Evolutionary conservation across 2,113 vertebrate species (phyloP).

Genomic region (Chloroceryle aenea): DNA sequence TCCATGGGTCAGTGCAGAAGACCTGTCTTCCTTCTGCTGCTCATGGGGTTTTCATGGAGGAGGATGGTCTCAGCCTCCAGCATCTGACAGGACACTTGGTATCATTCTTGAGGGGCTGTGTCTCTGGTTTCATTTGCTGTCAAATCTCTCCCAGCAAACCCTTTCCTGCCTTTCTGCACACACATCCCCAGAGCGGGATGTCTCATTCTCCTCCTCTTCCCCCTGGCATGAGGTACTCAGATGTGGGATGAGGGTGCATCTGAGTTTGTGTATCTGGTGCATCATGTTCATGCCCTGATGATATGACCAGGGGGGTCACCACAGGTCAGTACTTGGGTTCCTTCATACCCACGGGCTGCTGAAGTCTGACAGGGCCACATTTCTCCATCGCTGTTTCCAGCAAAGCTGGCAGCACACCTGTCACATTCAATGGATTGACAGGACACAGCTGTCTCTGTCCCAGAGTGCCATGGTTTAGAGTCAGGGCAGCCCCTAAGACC

Average conservation of each 20-base stretch:
- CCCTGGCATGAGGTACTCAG: rapidly evolving
- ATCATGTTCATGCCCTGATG: rapidly evolving
- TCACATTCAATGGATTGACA: not conserved
- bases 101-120: not conserved
- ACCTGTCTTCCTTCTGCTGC: not conserved
- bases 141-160: not conserved
- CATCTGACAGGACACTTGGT: not conserved
- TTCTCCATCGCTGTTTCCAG: not conserved
- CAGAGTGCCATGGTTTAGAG: not conserved
- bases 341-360: not conserved
- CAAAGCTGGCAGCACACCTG: not conserved
- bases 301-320: not conserved
- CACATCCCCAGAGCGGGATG: not conserved
- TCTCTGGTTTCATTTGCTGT: not conserved
- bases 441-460: not conserved
- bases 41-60: not conserved
- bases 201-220: not conserved
- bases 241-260: rapidly evolving
- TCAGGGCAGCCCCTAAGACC: too few relatives aligned
- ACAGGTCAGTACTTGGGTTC: not conserved
- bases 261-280: not conserved
- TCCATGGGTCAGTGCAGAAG: not conserved
- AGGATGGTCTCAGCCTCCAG: not conserved
- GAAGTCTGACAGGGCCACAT: not conserved
- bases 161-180: not conserved